Conservation (phyloP, 2,888 invertebrate genomes). For the Nomada ruficornis region DNA sequence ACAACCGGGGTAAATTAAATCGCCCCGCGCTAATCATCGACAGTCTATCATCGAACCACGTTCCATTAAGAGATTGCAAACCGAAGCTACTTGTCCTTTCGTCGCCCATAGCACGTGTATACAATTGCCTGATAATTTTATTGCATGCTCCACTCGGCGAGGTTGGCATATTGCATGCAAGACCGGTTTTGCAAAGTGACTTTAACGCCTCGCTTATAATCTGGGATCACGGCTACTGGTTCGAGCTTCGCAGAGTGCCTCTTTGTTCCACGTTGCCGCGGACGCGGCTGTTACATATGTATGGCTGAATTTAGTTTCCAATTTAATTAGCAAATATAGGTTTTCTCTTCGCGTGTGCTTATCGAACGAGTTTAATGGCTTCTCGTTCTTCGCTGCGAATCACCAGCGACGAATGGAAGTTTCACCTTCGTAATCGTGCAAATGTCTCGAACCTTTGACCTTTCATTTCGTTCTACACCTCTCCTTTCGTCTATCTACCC, state of each 20-base stretch:
- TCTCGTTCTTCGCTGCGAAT: not conserved
- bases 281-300: constrained; percentile 25
- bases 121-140: constrained; percentile 61
- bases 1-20: not conserved
- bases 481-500: not conserved
- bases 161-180: constrained; percentile 40
- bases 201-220: constrained; percentile 69
- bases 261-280: constrained; percentile 57
- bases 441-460: constrained; percentile 1
- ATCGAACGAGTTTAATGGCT: constrained; percentile 13
- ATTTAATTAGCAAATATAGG: constrained; percentile 59
- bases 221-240: constrained; percentile 64
- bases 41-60: constrained; percentile 9
- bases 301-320: constrained; percentile 41
- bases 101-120: constrained; percentile 50
- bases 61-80: not conserved
- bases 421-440: not conserved
- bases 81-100: constrained; percentile 39
- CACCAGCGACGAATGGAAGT: not conserved
- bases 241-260: constrained; percentile 44
- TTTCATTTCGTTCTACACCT: not conserved
- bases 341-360: not conserved
- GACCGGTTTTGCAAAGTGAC: constrained; percentile 69
- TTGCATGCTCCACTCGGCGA: constrained; percentile 37
- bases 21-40: constrained; percentile 14